Conservation (phyloP, 2,797 vertebrate genomes). For the Mormyrus proboscirostris region DNA sequence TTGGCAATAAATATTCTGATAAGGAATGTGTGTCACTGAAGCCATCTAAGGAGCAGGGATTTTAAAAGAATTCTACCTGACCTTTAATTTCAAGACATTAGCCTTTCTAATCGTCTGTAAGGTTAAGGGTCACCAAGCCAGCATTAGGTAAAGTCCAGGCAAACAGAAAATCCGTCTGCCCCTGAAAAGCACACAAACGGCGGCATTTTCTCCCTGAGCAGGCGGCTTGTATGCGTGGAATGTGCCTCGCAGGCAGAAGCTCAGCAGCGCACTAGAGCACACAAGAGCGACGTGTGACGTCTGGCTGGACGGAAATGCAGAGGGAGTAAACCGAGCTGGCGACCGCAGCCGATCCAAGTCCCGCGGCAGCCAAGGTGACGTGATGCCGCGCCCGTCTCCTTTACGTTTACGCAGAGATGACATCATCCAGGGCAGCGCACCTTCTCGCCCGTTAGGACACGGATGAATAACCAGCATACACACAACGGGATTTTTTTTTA, state of each 20-base stretch:
- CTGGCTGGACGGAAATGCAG: neutral
- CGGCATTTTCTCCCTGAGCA: neutral
- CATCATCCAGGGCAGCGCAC: neutral
- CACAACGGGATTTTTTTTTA: neutral
- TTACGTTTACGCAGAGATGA: neutral
- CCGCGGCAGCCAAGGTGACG: neutral
- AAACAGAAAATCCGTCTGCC: neutral
- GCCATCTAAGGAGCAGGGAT: neutral
- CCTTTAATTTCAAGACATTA: neutral
- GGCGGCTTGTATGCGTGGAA: slow-evolving; percentile 1
- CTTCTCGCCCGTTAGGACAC: neutral
- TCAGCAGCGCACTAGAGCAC: neutral
- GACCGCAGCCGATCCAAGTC: neutral
- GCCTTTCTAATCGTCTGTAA: neutral
- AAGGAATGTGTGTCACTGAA: neutral
- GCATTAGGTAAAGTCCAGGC: neutral
- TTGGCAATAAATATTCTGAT: neutral
- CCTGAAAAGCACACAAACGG: neutral
- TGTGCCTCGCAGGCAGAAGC: neutral
- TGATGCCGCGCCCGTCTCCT: neutral
- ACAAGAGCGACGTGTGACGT: neutral
- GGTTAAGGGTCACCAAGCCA: neutral
- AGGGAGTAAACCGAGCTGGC: neutral
- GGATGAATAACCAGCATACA: neutral
- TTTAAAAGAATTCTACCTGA: neutral